Base-by-base conservation (phyloP, 2,797 vertebrate genomes). In the Threskiornis aethiopicus region DNA sequence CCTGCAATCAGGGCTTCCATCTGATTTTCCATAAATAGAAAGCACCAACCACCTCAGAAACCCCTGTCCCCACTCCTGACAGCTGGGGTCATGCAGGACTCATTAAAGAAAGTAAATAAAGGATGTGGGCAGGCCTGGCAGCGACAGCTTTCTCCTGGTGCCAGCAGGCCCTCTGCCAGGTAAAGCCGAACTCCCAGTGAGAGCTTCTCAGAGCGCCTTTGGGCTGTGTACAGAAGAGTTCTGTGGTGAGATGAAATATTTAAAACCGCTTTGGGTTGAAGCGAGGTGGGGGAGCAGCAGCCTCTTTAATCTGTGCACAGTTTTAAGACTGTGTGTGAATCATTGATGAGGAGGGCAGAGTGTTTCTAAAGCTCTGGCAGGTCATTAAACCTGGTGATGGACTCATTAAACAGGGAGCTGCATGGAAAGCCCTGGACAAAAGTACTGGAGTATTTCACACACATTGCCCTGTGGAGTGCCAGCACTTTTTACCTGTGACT, bases 281-380 rank as follows among this genome's bases (percentile, higher is more conserved):
- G 79, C 0, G n/a, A 95, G 77, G 86, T 94, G 87, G 95, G 95
- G 90, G 80, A 96, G 84, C 79, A 49, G 82, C 66, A 69, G 93
- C 62, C 89, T 96, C 92, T 97, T 96, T 97, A 96, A 96, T 97
- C 95, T 93, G 79, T 76, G 92, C 77, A 26, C 73, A 73, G 92
- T 89, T 97, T 96, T 91, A 94, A 96, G 96, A 86, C 87, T 79
- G 69, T 3, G 2, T 84, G 92, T 97, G 93, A 97, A 97, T 97
- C 94, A 96, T 93, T 97, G 95, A 97, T 96, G 95, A 96, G 93
- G 89, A 96, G 85, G 91, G 95, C 89, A 94, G 90, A 79, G 79
- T 86, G 85, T 87, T 94, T 95, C 93, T 96, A 91, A 96, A 96
- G 82, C 89, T 94, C 76, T 96, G 96, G 80, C 92, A 94, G 91